Conservation (phyloP, 2,113 vertebrate species). For the Hippocampus abdominalis region DNA sequence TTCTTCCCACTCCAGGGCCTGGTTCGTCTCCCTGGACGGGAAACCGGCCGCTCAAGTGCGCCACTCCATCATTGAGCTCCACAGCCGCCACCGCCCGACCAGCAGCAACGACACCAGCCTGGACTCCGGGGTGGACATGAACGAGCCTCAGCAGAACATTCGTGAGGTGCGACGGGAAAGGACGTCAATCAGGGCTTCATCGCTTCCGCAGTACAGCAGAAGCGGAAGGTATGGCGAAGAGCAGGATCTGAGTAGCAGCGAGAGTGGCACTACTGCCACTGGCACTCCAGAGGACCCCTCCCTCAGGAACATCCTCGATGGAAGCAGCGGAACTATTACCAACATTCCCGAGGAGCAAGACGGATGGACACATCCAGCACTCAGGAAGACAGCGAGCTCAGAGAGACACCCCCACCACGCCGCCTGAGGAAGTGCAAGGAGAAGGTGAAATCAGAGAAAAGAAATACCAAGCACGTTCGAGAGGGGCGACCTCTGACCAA, state of each 20-base stretch:
- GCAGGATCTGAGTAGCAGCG: slow-evolving; percentile 89
- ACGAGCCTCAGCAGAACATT: slow-evolving; percentile 79
- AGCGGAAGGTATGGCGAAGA: slow-evolving; percentile 72
- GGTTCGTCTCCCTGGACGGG: slow-evolving; percentile 95
- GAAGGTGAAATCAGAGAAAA: slow-evolving; percentile 70
- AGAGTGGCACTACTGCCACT: slow-evolving; percentile 84
- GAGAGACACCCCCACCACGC: slow-evolving; percentile 71
- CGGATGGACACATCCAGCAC: slow-evolving; percentile 69
- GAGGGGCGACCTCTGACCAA: slow-evolving; percentile 67
- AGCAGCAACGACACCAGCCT: slow-evolving; percentile 94
- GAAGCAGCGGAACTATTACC: slow-evolving; percentile 70
- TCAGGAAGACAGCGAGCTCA: slow-evolving; percentile 72
- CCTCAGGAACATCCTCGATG: slow-evolving; percentile 79
- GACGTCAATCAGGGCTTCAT: slow-evolving; percentile 77
- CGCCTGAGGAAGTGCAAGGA: slow-evolving; percentile 74
- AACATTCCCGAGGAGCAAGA: slow-evolving; percentile 74
- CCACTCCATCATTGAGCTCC: slow-evolving; percentile 91
- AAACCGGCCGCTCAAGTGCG: slow-evolving; percentile 88
- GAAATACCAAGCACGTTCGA: slow-evolving; percentile 63
- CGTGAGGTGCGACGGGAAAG: slow-evolving; percentile 82
- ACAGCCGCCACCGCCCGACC: slow-evolving; percentile 78
- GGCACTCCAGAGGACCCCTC: slow-evolving; percentile 87
- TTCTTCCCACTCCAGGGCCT: slow-evolving; percentile 82
- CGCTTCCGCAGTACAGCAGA: slow-evolving; percentile 67
- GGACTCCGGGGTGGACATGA: slow-evolving; percentile 97